These are phyloP conservation scores for Altica lythri DNA, from an alignment of 2,888 invertebrate species.

Conservation along the genomic window DNA sequence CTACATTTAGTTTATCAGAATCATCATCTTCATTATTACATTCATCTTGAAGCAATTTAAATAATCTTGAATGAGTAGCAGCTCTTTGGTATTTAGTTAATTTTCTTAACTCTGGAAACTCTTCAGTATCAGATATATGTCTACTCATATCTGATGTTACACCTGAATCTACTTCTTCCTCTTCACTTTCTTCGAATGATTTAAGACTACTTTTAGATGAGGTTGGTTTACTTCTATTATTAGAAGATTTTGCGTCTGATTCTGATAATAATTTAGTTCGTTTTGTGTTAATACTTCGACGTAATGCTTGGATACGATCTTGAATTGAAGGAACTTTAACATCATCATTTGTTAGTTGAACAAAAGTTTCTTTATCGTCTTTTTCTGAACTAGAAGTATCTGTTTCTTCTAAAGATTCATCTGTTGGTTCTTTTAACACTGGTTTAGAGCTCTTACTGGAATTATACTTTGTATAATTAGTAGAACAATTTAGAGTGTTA, in stretches of 20 bases:
- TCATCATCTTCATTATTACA: constrained; percentile 56
- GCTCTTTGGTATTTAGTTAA: constrained; percentile 69
- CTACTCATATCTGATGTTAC: constrained; percentile 72
- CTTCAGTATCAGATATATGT: constrained; percentile 69
- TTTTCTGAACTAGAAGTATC: constrained; percentile 27
- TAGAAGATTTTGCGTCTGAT: constrained; percentile 38
- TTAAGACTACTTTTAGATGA: constrained; percentile 52
- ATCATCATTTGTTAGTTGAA: constrained; percentile 35
- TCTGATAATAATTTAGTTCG: constrained; percentile 37
- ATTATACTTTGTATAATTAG: constrained; percentile 53
- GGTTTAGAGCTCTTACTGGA: constrained; percentile 42
- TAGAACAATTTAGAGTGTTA: constrained; percentile 35
- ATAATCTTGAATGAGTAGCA: constrained; percentile 73
- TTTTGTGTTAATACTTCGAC: constrained; percentile 47
- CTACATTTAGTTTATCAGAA: constrained; percentile 53
- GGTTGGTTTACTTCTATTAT: constrained; percentile 44
- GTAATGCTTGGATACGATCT: constrained; percentile 52
- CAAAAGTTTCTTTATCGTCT: constrained; percentile 30
- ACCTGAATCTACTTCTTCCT: constrained; percentile 71
- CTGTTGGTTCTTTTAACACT: constrained; percentile 10
- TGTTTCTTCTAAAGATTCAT: constrained; percentile 22
- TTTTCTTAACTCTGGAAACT: constrained; percentile 64
- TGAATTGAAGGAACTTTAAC: constrained; percentile 47
- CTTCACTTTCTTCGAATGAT: constrained; percentile 54
- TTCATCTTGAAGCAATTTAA: constrained; percentile 68